Evolutionary conservation across 2,797 vertebrate genomes (phyloP), one percentile per base, ranked within the genome.

Genomic region (Enteromius viviparus): DNA sequence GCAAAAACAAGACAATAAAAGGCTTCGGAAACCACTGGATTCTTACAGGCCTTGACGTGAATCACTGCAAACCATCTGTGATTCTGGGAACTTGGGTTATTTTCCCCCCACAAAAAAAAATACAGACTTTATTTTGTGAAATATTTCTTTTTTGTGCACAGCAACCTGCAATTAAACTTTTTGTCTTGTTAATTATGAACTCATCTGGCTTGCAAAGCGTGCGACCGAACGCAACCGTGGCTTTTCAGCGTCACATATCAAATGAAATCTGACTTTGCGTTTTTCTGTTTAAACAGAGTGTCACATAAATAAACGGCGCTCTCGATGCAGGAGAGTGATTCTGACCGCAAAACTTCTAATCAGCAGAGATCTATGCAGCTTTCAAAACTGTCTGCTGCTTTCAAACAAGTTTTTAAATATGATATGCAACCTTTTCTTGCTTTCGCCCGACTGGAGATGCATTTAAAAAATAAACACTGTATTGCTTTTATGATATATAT

Each of bases 81-180:
- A 37, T 60, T 76, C 78, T 21, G 32, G 10, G 29, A 37, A 68
- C 21, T 29, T 7, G 9, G 14, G 47, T 51, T 58, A 42, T 68
- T 42, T 19, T 40, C 37, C 37, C 40, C 40, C 75, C 40, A 40
- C 21, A 17, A 19, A 19, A 53, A n/a, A 37, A 40, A 58, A 26
- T 6, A 26, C 19, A 49, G 2, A 34, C 11, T 74, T 76, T 84
- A 53, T 77, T 72, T 78, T 69, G 45, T 29, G 49, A 81, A 85
- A 65, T 70, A 66, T 55, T 42, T 23, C 45, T 83, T 81, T 87
- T 86, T 84, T 89, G 86, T 89, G 91, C 88, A 87, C 89, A 89
- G 90, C 90, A 86, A 93, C 94, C 92, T 94, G 94, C 92, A 92
- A 92, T 82, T 84, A 90, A 93, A 93, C 86, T 80, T 88, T 86